A percentile compares a stretch with the other conserved stretches of the same genome.
phyloP scores from a whole-genome alignment of 2,797 vertebrate species.

The Tokudaia muenninki region DNA sequence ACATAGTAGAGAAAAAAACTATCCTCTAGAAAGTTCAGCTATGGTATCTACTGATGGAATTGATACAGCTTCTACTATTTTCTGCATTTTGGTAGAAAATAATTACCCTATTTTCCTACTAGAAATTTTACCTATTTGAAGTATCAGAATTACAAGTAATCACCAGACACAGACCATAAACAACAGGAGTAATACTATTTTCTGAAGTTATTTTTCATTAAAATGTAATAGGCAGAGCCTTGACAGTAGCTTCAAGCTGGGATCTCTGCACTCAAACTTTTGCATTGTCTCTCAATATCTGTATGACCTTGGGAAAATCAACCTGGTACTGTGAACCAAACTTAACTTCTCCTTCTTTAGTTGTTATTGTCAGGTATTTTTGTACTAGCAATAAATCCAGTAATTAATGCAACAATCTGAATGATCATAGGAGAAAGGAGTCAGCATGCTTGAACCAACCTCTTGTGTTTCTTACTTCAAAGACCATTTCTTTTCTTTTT shows the following conservation, averaged over 20 bases:
- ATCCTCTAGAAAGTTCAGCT: background rate
- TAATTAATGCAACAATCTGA: background rate
- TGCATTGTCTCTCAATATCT: background rate
- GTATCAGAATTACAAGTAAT: background rate
- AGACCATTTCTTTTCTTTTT: background rate
- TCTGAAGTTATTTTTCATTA: background rate
- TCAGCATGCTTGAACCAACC: background rate
- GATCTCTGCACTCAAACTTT: background rate
- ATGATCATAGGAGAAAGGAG: background rate
- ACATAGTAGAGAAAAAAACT: background rate
- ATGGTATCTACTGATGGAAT: background rate
- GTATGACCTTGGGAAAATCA: background rate
- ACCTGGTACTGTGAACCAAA: background rate
- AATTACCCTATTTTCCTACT: background rate
- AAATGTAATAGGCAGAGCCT: background rate
- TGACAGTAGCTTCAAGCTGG: background rate
- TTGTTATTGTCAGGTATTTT: background rate
- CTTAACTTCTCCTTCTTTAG: background rate
- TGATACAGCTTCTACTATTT: background rate
- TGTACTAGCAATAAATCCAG: background rate
- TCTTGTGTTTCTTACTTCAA: background rate
- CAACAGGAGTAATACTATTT: background rate
- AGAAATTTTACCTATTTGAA: background rate
- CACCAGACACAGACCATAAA: background rate
- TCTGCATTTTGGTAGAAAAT: slow-evolving; percentile 50